phyloP scores from a whole-genome alignment of 2,797 vertebrate genomes.

The Macropodus opercularis region DNA sequence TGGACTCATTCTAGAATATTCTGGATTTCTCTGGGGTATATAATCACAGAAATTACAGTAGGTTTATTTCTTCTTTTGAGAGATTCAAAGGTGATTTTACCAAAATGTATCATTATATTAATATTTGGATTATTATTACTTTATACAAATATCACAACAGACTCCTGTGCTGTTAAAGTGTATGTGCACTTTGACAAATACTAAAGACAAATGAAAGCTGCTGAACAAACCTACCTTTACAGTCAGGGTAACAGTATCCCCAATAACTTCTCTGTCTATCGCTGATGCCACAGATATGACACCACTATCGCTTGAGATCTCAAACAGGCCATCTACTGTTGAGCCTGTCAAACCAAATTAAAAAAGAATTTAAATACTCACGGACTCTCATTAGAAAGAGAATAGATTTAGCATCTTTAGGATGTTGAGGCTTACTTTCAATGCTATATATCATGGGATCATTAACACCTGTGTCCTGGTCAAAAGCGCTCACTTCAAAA shows the following conservation, averaged over 20 bases:
- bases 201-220: not conserved
- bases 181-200: too few relatives aligned
- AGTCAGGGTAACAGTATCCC: conserved; percentile 76
- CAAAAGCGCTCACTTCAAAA: conserved; percentile 82
- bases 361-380: not conserved
- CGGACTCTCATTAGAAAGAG: not conserved
- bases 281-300: conserved; percentile 70
- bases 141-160: too few relatives aligned
- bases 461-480: conserved; percentile 86
- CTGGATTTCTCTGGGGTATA: too few relatives aligned
- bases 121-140: too few relatives aligned
- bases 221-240: conserved; percentile 78
- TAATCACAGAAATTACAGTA: too few relatives aligned
- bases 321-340: conserved; percentile 69
- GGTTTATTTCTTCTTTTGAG: too few relatives aligned
- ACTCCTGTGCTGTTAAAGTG: too few relatives aligned
- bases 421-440: conserved; percentile 77
- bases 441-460: conserved; percentile 83
- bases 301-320: conserved; percentile 68
- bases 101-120: too few relatives aligned
- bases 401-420: not conserved
- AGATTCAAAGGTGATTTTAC: too few relatives aligned
- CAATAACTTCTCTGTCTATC: conserved; percentile 86
- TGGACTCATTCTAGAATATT: too few relatives aligned
- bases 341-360: conserved; percentile 53